Evolutionary conservation across 2,113 vertebrate species (phyloP).

Genomic region (Channa maculata): DNA sequence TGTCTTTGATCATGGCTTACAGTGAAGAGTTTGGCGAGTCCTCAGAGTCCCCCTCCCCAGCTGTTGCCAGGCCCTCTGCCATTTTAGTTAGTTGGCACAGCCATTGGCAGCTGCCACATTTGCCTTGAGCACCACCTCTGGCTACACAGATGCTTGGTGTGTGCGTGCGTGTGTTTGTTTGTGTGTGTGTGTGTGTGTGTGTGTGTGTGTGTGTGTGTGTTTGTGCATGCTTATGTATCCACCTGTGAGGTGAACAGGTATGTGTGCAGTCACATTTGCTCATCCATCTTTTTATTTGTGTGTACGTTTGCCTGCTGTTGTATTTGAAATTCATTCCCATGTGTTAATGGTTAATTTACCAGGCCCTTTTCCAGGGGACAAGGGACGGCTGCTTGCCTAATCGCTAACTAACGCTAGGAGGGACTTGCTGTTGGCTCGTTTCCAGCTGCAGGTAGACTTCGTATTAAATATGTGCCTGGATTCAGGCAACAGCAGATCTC

Average conservation of each 20-base stretch:
- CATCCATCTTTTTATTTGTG: constrained; percentile 13
- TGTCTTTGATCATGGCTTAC: constrained; percentile 69
- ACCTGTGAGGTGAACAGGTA: constrained; percentile 12
- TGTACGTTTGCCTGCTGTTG: constrained; percentile 28
- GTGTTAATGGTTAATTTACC: constrained; percentile 46
- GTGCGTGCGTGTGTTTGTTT: background rate
- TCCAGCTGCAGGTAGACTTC: constrained; percentile 1
- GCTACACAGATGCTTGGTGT: constrained; percentile 47
- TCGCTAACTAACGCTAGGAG: constrained; percentile 28
- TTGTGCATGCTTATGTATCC: constrained; percentile 3
- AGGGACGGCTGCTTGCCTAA: constrained; percentile 27
- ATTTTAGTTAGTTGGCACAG: constrained; percentile 41
- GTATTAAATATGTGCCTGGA: constrained; percentile 2
- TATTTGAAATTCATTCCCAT: constrained; percentile 56
- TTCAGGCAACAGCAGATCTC: background rate
- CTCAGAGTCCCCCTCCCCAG: constrained; percentile 54
- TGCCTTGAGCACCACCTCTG: constrained; percentile 57
- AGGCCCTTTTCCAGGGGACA: background rate
- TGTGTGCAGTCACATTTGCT: constrained; percentile 2
- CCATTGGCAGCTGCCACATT: constrained; percentile 42
- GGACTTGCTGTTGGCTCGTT: background rate
- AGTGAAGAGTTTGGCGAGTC: constrained; percentile 59
- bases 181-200: background rate
- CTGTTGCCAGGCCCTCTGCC: constrained; percentile 65
- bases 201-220: background rate